Evolutionary conservation across 2,888 invertebrate species (phyloP).

Genomic region (Oligia latruncula): DNA sequence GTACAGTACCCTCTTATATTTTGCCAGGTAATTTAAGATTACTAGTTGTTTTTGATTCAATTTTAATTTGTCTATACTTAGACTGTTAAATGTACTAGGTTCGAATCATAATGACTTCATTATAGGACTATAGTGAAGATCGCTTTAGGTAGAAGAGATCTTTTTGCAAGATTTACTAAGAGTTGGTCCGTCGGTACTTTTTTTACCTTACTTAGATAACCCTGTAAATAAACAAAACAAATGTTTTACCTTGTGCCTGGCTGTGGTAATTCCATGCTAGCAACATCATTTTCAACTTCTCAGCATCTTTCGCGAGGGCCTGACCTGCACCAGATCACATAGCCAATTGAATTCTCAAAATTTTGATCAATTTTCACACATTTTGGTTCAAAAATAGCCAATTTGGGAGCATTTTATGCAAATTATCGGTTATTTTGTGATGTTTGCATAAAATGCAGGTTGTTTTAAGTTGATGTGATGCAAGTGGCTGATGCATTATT

Average conservation of each 20-base stretch:
- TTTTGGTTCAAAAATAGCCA: slow-evolving; percentile 72
- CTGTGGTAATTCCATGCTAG: slow-evolving; percentile 97
- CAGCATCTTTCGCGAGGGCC: slow-evolving; percentile 94
- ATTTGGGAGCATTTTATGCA: slow-evolving; percentile 79
- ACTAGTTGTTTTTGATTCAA: neutral
- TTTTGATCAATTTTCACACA: slow-evolving; percentile 76
- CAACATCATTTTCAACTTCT: slow-evolving; percentile 96
- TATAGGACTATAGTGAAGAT: neutral
- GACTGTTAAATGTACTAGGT: neutral
- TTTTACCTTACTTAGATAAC: neutral
- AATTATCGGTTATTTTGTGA: slow-evolving; percentile 48
- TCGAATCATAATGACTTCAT: neutral
- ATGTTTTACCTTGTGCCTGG: slow-evolving; percentile 92
- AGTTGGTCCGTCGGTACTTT: neutral
- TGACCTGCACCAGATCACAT: slow-evolving; percentile 90
- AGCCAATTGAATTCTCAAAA: slow-evolving; percentile 82
- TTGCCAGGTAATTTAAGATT: neutral
- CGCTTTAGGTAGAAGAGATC: neutral
- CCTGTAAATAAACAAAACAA: slow-evolving; percentile 60
- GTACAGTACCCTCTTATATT: neutral
- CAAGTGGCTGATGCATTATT: slow-evolving; percentile 81
- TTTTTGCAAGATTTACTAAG: neutral
- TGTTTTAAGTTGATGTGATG: slow-evolving; percentile 86
- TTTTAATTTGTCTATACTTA: neutral
- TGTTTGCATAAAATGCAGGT: slow-evolving; percentile 78